A percentile compares a stretch with the other conserved stretches of the same genome.
These are phyloP conservation scores for Echinarachnius parma DNA, from an alignment of 53 echinoderm and acorn worm species.

Conservation along the genomic window DNA sequence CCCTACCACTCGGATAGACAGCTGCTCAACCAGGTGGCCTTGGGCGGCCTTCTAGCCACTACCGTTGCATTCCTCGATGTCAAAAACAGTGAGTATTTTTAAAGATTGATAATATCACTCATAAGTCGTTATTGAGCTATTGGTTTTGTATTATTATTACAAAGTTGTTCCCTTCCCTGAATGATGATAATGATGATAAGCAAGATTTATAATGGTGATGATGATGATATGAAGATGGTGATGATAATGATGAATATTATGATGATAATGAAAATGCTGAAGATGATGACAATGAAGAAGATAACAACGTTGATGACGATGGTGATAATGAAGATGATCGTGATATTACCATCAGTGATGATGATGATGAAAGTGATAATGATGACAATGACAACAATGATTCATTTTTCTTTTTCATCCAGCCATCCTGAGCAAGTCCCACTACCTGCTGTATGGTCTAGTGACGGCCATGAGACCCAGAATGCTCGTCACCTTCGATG, in stretches of 20 bases:
- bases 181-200: too few species aligned
- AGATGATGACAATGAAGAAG: background rate
- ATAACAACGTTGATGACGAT: background rate
- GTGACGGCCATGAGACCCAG: conserved; percentile 93
- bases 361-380: too few species aligned
- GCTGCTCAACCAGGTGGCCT: conserved; percentile 88
- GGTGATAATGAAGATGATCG: too few species aligned
- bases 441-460: conserved; percentile 85
- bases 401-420: conserved; percentile 1
- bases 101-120: too few species aligned
- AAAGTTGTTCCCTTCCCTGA: too few species aligned
- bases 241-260: background rate
- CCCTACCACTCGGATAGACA: conserved; percentile 97
- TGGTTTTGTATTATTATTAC: too few species aligned
- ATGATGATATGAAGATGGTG: too few species aligned
- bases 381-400: background rate
- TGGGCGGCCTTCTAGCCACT: conserved; percentile 81
- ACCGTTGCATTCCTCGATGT: conserved; percentile 89
- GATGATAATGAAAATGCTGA: background rate
- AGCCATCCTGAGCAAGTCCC: conserved; percentile 93
- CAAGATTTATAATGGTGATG: too few species aligned
- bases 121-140: too few species aligned
- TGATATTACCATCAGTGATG: too few species aligned
- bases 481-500: conserved; percentile 96
- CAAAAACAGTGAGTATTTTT: conserved; percentile 99